These are phyloP conservation scores for Neostethus bicornis DNA, from an alignment of 2,797 vertebrate species.

Conservation along the genomic window DNA sequence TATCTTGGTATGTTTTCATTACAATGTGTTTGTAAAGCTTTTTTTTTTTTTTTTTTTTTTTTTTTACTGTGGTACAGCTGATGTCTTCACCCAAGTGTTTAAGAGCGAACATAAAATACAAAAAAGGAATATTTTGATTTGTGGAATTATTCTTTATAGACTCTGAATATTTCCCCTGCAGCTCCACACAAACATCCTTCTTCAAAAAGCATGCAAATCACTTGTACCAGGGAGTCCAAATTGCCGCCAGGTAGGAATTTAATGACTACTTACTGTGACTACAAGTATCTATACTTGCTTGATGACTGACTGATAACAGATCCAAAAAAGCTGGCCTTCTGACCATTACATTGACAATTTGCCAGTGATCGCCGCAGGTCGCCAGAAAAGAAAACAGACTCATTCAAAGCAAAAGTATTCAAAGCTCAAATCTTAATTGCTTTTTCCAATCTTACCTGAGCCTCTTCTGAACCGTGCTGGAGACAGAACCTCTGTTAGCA, in stretches of 20 bases:
- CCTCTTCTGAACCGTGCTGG: slow-evolving; percentile 9
- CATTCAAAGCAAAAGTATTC: slow-evolving; percentile 2
- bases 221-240: slow-evolving; percentile 19
- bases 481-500: slow-evolving; percentile 26
- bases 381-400: background rate
- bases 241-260: slow-evolving; percentile 26
- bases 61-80: slow-evolving; percentile 17
- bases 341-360: background rate
- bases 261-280: slow-evolving; percentile 15
- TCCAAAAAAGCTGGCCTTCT: slow-evolving; percentile 3
- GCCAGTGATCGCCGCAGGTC: background rate
- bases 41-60: too few species aligned
- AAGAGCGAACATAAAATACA: slow-evolving; percentile 1
- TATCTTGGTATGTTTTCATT: slow-evolving; percentile 1
- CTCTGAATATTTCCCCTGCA: slow-evolving; percentile 5
- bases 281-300: slow-evolving; percentile 17
- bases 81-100: slow-evolving; percentile 11
- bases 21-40: slow-evolving; percentile 18
- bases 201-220: slow-evolving; percentile 24
- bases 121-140: slow-evolving; percentile 4
- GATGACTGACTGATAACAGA: slow-evolving; percentile 18
- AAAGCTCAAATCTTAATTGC: slow-evolving; percentile 8
- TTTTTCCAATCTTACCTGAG: slow-evolving; percentile 10
- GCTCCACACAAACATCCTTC: slow-evolving; percentile 20
- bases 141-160: slow-evolving; percentile 20